These are phyloP conservation scores for Gasteruption jaculator DNA, from an alignment of 2,888 invertebrate genomes.

Conservation along the genomic window DNA sequence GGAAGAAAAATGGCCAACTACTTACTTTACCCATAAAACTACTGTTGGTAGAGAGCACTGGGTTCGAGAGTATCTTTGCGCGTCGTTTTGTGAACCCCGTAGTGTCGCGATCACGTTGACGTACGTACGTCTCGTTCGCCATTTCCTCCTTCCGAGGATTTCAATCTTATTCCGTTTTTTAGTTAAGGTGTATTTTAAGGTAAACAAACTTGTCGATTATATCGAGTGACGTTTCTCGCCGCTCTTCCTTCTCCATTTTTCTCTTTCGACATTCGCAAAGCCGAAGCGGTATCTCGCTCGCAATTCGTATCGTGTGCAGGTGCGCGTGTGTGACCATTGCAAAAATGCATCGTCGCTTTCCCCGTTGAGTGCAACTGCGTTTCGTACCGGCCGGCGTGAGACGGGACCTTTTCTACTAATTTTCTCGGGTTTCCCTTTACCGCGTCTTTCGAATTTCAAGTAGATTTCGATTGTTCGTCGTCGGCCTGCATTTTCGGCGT, in stretches of 20 bases:
- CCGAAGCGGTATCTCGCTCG: too few relatives aligned
- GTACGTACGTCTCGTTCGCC: slow-evolving; percentile 69
- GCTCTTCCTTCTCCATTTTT: slow-evolving; percentile 4
- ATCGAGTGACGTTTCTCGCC: too few relatives aligned
- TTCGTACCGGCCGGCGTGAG: slow-evolving; percentile 33
- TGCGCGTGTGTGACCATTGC: slow-evolving; percentile 25
- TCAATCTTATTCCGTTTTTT: slow-evolving; percentile 26
- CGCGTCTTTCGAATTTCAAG: slow-evolving; percentile 2
- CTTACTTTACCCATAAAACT: too few relatives aligned
- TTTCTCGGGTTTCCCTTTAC: slow-evolving; percentile 2
- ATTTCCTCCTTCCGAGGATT: slow-evolving; percentile 55
- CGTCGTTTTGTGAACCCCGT: slow-evolving; percentile 77
- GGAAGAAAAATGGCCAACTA: slow-evolving; percentile 47
- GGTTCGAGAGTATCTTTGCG: slow-evolving; percentile 69
- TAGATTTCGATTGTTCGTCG: neutral
- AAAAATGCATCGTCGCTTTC: slow-evolving; percentile 32
- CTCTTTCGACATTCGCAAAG: too few relatives aligned
- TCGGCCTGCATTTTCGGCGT: too few relatives aligned
- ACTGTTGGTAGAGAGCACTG: slow-evolving; percentile 32
- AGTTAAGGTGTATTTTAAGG: slow-evolving; percentile 30
- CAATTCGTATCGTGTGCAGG: too few relatives aligned
- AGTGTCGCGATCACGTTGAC: slow-evolving; percentile 58
- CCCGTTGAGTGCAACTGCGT: slow-evolving; percentile 28
- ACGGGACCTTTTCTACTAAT: neutral
- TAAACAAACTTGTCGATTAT: too few relatives aligned